phyloP scores from a whole-genome alignment of 2,113 vertebrate species.

The Saccopteryx bilineata region DNA sequence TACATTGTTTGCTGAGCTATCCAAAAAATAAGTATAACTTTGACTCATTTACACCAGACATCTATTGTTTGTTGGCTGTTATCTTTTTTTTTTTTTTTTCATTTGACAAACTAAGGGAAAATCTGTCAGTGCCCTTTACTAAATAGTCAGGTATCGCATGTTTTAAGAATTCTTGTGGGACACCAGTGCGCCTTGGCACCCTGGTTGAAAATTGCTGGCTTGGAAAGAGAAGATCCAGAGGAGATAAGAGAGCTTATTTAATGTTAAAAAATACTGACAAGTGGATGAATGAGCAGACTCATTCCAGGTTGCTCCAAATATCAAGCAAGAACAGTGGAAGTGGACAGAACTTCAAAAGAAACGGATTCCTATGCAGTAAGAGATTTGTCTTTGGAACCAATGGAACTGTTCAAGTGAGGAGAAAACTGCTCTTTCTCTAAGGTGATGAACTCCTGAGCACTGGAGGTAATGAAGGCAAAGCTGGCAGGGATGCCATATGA shows the following conservation, averaged over 20 bases:
- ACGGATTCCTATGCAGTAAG: slow-evolving; percentile 36
- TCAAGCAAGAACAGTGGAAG: slow-evolving; percentile 49
- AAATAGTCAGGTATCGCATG: not conserved
- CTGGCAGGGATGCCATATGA: not conserved
- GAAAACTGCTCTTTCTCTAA: not conserved
- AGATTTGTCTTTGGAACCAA: slow-evolving; percentile 53
- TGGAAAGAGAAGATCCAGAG: slow-evolving; percentile 1
- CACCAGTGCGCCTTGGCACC: not conserved
- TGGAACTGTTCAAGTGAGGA: not conserved
- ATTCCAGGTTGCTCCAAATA: slow-evolving; percentile 47
- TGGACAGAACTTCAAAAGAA: slow-evolving; percentile 58
- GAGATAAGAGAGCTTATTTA: not conserved
- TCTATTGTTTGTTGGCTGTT: not conserved
- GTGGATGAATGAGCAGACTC: not conserved
- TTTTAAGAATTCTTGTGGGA: not conserved
- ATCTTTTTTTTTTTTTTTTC: not conserved
- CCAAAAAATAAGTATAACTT: not conserved
- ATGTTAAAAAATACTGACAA: slow-evolving; percentile 21
- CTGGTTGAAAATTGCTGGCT: not conserved
- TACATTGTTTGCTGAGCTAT: not conserved
- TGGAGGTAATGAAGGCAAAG: not conserved
- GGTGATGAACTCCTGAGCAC: not conserved
- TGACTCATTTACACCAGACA: not conserved
- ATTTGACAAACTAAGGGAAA: not conserved
- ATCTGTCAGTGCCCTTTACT: not conserved